phyloP scores from a whole-genome alignment of 2,113 vertebrate genomes.

The Podarcis cretensis region DNA sequence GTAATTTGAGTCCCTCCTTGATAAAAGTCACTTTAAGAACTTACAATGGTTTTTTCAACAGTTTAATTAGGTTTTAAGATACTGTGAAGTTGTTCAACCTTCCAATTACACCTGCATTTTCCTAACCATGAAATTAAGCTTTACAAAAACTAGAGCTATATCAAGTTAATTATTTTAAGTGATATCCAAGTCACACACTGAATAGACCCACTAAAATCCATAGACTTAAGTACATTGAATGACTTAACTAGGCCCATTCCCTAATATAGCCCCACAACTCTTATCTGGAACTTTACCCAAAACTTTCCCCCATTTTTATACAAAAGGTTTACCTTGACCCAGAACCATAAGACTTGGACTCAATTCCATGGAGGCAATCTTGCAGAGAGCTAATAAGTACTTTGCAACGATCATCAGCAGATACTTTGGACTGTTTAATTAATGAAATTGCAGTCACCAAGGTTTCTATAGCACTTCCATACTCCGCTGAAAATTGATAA shows the following conservation, averaged over 20 bases:
- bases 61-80: not conserved
- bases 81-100: not conserved
- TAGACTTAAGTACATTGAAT: no score
- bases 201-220: no score
- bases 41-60: not conserved
- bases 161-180: not conserved
- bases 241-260: not conserved
- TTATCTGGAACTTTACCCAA: not conserved
- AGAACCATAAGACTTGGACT: slow-evolving; percentile 98
- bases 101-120: not conserved
- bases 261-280: not conserved
- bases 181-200: not conserved
- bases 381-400: slow-evolving; percentile 99
- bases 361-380: slow-evolving; percentile 98
- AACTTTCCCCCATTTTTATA: slow-evolving; percentile 29
- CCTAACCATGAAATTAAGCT: not conserved
- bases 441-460: slow-evolving; percentile 98
- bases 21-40: not conserved
- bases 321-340: slow-evolving; percentile 90
- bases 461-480: slow-evolving; percentile 98
- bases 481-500: slow-evolving; percentile 83
- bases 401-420: slow-evolving; percentile 98
- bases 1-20: not conserved
- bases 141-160: not conserved
- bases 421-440: slow-evolving; percentile 99